Percentiles rank a stretch among this genome's conserved stretches.
Evolutionary conservation across 2,113 vertebrate genomes (phyloP).

Genomic region (Alligator mississippiensis): DNA sequence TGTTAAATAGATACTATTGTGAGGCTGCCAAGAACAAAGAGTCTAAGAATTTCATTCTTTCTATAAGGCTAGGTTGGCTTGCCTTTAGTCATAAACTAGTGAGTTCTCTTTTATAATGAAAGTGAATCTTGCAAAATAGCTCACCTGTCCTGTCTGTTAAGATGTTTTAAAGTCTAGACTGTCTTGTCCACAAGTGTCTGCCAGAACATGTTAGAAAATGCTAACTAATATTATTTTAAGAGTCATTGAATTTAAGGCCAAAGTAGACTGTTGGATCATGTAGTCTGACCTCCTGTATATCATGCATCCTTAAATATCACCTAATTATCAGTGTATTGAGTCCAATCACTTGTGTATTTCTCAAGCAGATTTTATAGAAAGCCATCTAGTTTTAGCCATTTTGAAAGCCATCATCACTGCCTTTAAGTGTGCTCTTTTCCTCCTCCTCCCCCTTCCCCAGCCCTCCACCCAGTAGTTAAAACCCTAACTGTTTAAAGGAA

Average conservation of each 20-base stretch:
- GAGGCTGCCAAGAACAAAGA: background rate
- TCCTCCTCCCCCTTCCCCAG: too few relatives aligned
- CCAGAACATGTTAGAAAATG: background rate
- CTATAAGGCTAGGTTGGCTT: background rate
- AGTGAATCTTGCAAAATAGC: background rate
- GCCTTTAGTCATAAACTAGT: background rate
- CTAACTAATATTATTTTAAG: background rate
- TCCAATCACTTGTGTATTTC: background rate
- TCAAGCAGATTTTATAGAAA: background rate
- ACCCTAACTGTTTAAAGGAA: background rate
- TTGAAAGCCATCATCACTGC: too few relatives aligned
- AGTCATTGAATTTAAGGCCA: background rate
- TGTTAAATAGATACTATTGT: background rate
- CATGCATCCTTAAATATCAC: background rate
- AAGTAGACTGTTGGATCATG: background rate
- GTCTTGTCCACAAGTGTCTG: background rate
- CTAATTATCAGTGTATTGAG: background rate
- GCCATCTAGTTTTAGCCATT: background rate
- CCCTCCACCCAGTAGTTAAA: too few relatives aligned
- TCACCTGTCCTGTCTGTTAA: constrained; percentile 3
- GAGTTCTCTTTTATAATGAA: constrained; percentile 9
- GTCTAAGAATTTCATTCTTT: constrained; percentile 9
- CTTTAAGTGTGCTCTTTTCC: too few relatives aligned
- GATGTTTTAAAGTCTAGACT: background rate
- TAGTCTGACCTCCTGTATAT: background rate